A percentile compares a stretch with the other conserved stretches of the same genome.
These are phyloP conservation scores for Gymnogyps californianus DNA, from an alignment of 2,113 vertebrate species.

Conservation along the genomic window DNA sequence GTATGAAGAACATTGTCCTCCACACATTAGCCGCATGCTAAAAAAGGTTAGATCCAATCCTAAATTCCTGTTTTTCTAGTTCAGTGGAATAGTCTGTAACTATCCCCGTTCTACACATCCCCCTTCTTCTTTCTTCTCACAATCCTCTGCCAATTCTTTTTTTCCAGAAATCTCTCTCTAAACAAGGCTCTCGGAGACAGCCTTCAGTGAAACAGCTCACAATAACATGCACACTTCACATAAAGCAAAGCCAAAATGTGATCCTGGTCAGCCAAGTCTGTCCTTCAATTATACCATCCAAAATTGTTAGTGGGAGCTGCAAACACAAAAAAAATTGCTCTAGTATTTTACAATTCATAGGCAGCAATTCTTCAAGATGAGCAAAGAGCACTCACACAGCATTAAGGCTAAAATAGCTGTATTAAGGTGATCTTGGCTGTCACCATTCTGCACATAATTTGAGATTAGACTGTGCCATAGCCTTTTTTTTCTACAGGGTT, in stretches of 20 bases:
- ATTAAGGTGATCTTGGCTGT: constrained; percentile 10
- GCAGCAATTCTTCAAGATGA: neutral
- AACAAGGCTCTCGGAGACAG: neutral
- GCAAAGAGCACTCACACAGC: neutral
- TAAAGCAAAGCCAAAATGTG: neutral
- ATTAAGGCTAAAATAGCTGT: neutral
- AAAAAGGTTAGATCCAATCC: neutral
- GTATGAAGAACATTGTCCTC: neutral
- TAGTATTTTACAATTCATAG: neutral
- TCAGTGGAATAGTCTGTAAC: neutral
- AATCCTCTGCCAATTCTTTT: neutral
- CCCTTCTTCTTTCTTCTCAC: neutral
- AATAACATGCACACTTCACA: neutral
- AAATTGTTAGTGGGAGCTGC: neutral
- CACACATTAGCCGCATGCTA: neutral
- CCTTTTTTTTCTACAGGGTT: neutral
- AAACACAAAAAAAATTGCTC: neutral
- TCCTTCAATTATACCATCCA: neutral
- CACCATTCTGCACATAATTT: neutral
- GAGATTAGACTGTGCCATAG: neutral
- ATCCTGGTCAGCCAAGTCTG: neutral
- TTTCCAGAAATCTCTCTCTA: neutral
- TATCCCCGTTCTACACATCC: neutral
- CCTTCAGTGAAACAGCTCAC: neutral
- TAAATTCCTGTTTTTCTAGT: neutral